Evolutionary conservation across 2,113 vertebrate species (phyloP), one percentile per base, ranked within the genome.

Genomic region (Garra rufa): DNA sequence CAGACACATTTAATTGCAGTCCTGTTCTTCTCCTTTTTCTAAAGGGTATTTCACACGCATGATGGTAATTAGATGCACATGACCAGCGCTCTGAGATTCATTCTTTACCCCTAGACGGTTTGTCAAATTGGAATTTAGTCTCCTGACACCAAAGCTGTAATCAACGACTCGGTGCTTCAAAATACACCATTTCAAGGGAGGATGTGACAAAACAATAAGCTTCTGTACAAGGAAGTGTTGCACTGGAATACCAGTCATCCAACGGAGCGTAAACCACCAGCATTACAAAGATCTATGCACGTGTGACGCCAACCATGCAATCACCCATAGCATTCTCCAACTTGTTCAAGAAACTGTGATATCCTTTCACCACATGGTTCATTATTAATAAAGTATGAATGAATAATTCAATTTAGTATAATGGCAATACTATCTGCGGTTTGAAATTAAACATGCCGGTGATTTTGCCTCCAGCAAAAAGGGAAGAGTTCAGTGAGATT

Each of bases 61-160:
- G 89, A 92, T 89, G 89, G 92, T 91, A 93, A 94, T 94, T 94
- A 94, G 84, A 88, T 88, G 90, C 87, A 93, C 63, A 86, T 92
- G 88, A 88, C 76, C 26, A 85, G 46, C 30, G 44, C 63, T 86
- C 91, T 73, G 28, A 91, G 89, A 93, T 86, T 93, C 90, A 91
- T 87, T 82, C 26, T 50, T 87, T 89, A 59, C 43, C 81, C 34
- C 41, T 4, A 84, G 69, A 26, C 44, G 57, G 55, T 74, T 52
- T 83, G 55, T 85, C 63, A 59, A n/a, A 50, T 43, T 38, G 52
- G 65, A 85, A 85, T 84, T 48, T 30, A 41, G 24, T 77, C 34
- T 43, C 19, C 26, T 65, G 73, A 59, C 57, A 76, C 44, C 65
- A 84, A 67, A 82, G 71, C 87, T 78, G 85, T 83, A 86, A 85